Conservation (phyloP, 2,888 invertebrate species). For the Temnothorax ravouxi region DNA sequence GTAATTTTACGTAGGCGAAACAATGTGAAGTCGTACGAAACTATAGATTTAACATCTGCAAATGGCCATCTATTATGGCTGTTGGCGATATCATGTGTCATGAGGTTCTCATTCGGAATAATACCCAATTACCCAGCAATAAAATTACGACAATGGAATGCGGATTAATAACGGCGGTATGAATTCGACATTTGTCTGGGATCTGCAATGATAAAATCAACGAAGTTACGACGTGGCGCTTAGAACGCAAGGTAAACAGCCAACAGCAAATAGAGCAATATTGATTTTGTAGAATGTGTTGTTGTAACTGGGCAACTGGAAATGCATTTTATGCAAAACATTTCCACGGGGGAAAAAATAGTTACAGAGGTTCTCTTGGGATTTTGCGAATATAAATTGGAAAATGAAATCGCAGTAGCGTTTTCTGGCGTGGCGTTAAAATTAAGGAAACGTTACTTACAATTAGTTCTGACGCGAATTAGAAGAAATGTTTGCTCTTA, state of each 20-base stretch:
- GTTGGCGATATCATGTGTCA: not conserved
- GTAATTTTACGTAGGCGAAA: not conserved
- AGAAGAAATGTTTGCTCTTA: not conserved
- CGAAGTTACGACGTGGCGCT: constrained; percentile 8
- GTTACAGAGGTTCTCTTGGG: not conserved
- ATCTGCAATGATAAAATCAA: constrained; percentile 10
- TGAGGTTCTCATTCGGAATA: not conserved
- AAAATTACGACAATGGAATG: constrained; percentile 23
- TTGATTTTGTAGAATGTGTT: constrained; percentile 32
- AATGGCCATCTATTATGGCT: not conserved
- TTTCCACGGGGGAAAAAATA: constrained; percentile 29
- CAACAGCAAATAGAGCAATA: constrained; percentile 13
- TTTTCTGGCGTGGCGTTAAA: not conserved
- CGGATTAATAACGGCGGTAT: not conserved
- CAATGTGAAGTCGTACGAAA: not conserved
- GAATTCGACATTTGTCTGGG: not conserved
- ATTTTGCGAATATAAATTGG: constrained; percentile 29
- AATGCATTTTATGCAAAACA: constrained; percentile 11
- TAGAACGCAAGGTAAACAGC: constrained; percentile 24
- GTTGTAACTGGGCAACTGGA: not conserved
- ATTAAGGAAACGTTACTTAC: constrained; percentile 6
- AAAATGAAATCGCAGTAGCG: not conserved
- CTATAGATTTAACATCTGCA: not conserved
- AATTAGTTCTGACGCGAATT: constrained; percentile 14
- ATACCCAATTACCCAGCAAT: not conserved